Evolutionary conservation across 2,888 invertebrate species (phyloP), one percentile per base, ranked within the genome.

Genomic region (Prenolepis imparis): DNA sequence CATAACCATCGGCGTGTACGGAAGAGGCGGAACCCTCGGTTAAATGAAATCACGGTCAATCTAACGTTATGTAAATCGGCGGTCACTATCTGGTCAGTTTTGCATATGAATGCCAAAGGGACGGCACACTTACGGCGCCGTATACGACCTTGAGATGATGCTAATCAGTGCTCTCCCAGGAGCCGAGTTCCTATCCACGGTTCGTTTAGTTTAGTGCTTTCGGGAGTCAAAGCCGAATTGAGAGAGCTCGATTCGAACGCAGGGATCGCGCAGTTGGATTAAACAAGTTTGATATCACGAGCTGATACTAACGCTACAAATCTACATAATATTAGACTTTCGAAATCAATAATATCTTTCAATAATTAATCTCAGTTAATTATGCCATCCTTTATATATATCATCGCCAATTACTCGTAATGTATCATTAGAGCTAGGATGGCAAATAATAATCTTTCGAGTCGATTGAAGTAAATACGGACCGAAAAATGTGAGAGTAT

Each of bases 1-100:
- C 75, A 68, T 70, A 68, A 70, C 74, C 74, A 80, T 67, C 83
- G 59, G 73, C 67, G 84, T 57, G 64, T 55, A 61, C 59, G 15
- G 52, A 52, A 52, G 39, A 66, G 55, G n/a, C 64, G 57, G 66
- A n/a, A 68, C 86, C 86, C 81, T 70, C 72, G 72, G 67, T 85
- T 89, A 91, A 93, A 93, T 93, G 92, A 94, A 94, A 94, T 94
- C 94, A 94, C 93, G 93, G 93, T 92, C 93, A 93, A 94, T 94
- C 94, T 94, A 92, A 93, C 94, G 93, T 94, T 94, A 94, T 94
- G 94, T 91, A 94, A 93, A 94, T 94, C 90, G 84, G 91, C 91
- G 93, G 90, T 91, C 93, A 93, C 92, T 92, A 93, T 93, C 92
- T 92, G 93, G 93, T 92, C 92, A 92, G 92, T 92, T 94, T 94